These are phyloP conservation scores for Pegoplata infirma DNA, from an alignment of 2,888 invertebrate genomes.

Conservation along the genomic window DNA sequence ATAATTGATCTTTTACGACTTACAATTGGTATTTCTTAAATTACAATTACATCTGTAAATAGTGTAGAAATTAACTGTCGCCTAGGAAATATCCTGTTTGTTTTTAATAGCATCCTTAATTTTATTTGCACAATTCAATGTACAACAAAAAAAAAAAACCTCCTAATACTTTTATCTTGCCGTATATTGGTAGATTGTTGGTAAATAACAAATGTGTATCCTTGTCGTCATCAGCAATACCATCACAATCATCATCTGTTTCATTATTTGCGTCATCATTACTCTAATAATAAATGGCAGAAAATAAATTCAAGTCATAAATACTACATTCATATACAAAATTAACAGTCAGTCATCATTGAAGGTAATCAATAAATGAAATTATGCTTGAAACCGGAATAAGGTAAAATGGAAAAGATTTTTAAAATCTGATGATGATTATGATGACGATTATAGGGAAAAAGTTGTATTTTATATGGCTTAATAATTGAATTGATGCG, in stretches of 20 bases:
- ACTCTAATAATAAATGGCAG: background rate
- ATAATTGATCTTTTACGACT: no score
- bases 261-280: background rate
- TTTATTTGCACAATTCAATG: background rate
- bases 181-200: background rate
- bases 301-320: background rate
- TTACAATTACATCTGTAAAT: no score
- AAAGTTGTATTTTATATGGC: background rate
- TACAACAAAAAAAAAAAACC: background rate
- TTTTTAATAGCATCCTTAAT: background rate
- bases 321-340: background rate
- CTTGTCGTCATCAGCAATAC: no score
- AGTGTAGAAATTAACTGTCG: background rate
- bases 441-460: no score
- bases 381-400: background rate
- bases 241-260: background rate
- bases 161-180: background rate
- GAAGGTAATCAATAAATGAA: background rate
- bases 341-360: background rate
- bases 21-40: no score
- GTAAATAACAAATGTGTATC: background rate
- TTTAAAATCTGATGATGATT: background rate
- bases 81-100: background rate
- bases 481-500: background rate
- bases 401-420: background rate